Percentiles rank a stretch among this genome's conserved stretches.
phyloP scores from a whole-genome alignment of 2,888 invertebrate genomes.

The Volucella bombylans region DNA sequence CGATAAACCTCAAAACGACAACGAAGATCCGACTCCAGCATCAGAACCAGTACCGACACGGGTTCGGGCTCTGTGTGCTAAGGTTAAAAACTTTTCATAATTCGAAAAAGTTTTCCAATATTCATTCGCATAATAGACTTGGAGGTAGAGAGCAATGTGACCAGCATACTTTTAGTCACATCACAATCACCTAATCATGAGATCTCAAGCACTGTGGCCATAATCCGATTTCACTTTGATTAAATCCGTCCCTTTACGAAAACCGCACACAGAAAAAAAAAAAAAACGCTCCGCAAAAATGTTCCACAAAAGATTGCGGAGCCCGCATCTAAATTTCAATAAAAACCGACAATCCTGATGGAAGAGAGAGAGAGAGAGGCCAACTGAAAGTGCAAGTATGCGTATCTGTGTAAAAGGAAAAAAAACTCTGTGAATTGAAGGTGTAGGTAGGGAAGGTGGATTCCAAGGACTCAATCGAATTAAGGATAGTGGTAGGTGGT shows the following conservation, averaged over 20 bases:
- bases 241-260: slow-evolving; percentile 50
- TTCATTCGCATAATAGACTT: background rate
- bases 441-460: background rate
- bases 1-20: no score
- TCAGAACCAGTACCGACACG: background rate
- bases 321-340: slow-evolving; percentile 33
- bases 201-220: slow-evolving; percentile 8
- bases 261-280: slow-evolving; percentile 28
- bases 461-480: slow-evolving; percentile 58
- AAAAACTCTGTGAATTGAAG: background rate
- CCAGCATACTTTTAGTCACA: no score
- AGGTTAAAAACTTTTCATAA: slow-evolving; percentile 46
- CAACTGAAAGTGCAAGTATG: background rate
- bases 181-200: slow-evolving; percentile 18
- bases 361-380: background rate
- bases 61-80: background rate
- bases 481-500: slow-evolving; percentile 32
- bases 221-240: slow-evolving; percentile 64
- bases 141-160: background rate
- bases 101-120: slow-evolving; percentile 45
- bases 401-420: slow-evolving; percentile 5
- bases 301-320: slow-evolving; percentile 35
- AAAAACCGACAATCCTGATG: background rate
- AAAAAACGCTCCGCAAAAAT: no score
- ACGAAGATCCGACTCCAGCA: no score